phyloP scores from a whole-genome alignment of 2,797 vertebrate genomes.

The Scleropages formosus region DNA sequence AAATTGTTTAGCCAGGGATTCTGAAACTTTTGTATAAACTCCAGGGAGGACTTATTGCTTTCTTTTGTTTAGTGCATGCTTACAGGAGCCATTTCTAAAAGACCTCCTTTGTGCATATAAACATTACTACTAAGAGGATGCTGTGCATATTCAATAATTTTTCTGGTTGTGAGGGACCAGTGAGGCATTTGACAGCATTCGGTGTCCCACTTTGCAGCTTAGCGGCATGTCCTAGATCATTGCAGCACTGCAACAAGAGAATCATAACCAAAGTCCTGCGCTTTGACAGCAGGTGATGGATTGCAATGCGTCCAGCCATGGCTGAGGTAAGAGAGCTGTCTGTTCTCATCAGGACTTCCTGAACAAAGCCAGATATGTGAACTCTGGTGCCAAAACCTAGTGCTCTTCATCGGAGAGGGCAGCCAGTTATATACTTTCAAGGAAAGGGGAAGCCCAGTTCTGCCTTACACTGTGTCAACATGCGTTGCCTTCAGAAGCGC shows the following conservation, averaged over 20 bases:
- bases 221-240: conserved; percentile 54
- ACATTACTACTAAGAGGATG: conserved; percentile 31
- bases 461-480: background rate
- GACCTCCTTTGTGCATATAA: background rate
- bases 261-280: conserved; percentile 51
- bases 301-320: conserved; percentile 50
- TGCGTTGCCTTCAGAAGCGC: background rate
- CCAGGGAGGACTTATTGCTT: background rate
- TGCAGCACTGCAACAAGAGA: conserved; percentile 54
- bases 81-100: conserved; percentile 12
- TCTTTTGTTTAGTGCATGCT: background rate
- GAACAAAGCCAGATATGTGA: conserved; percentile 59
- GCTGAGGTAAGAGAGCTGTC: conserved; percentile 56
- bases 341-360: conserved; percentile 58
- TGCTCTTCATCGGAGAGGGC: background rate
- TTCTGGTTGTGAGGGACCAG: conserved; percentile 27
- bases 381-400: conserved; percentile 56
- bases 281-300: conserved; percentile 60
- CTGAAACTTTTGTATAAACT: too few relatives aligned
- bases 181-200: conserved; percentile 33
- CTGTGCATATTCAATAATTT: conserved; percentile 33
- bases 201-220: conserved; percentile 42
- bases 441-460: background rate
- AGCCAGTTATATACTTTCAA: background rate
- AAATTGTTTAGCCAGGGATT: too few relatives aligned